Conservation (phyloP, 1,140 invertebrate species). For the Lucilia cuprina region DNA sequence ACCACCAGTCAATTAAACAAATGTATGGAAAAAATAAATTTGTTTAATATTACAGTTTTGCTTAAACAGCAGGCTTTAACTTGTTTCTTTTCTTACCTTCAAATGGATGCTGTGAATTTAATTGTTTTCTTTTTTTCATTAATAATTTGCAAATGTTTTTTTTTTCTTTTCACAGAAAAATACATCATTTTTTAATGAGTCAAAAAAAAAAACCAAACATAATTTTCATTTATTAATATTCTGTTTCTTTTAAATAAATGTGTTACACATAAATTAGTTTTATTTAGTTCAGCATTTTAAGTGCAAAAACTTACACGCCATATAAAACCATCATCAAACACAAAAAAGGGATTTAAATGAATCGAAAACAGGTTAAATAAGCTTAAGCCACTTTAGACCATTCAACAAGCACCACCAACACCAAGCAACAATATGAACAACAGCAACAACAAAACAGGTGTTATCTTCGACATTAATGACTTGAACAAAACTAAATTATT, state of each 20-base stretch:
- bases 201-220: neutral
- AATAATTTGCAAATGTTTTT: neutral
- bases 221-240: neutral
- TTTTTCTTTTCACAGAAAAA: neutral
- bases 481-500: constrained; percentile 35
- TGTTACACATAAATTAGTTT: neutral
- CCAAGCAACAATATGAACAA: neutral
- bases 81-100: neutral
- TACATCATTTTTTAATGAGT: neutral
- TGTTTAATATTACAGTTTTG: neutral
- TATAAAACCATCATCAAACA: neutral
- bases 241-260: neutral
- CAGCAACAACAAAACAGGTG: constrained; percentile 29
- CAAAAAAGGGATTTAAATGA: neutral
- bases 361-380: neutral
- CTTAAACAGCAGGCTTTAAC: constrained; percentile 23
- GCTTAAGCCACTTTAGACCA: neutral
- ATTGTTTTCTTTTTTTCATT: constrained; percentile 5
- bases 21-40: neutral
- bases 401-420: neutral
- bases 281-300: neutral
- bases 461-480: constrained; percentile 33
- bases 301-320: constrained; percentile 5
- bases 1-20: neutral
- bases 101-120: constrained; percentile 30